Evolutionary conservation across 2,797 vertebrate species (phyloP).

Genomic region (Peromyscus nudipes): DNA sequence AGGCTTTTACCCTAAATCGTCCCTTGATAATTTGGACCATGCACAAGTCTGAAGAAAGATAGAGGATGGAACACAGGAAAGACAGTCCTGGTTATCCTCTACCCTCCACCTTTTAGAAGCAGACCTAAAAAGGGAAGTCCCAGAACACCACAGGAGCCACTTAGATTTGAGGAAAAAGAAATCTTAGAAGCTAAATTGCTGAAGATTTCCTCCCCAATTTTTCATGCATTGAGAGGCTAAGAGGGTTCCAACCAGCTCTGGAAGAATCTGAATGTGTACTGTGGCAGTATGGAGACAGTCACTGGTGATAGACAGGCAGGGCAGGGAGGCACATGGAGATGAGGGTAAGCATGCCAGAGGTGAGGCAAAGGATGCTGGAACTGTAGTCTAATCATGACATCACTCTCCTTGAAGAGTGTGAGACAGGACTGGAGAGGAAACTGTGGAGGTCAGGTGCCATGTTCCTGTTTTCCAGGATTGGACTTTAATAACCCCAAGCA

Average conservation of each 20-base stretch:
- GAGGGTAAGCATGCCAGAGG: too few species aligned
- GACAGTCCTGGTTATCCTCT: neutral
- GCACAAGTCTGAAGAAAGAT: neutral
- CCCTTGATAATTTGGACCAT: neutral
- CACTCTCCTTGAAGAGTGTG: neutral
- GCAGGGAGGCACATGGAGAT: accelerated
- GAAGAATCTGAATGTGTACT: neutral
- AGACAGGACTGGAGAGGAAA: neutral
- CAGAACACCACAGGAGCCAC: neutral
- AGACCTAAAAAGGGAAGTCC: neutral
- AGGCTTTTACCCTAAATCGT: neutral
- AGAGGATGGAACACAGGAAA: neutral
- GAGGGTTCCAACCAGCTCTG: neutral
- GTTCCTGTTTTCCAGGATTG: neutral
- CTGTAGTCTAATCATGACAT: neutral
- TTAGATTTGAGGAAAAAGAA: constrained; percentile 11
- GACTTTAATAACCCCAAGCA: constrained; percentile 7
- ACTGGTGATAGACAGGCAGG: neutral
- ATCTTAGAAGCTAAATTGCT: constrained; percentile 26
- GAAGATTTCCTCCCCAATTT: constrained; percentile 53
- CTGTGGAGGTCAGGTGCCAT: neutral
- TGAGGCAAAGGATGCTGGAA: neutral
- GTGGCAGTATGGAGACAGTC: accelerated
- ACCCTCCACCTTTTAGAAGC: neutral
- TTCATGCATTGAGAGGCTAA: neutral